Evolutionary conservation across 2,888 invertebrate genomes (phyloP), one percentile per base, ranked within the genome.

Genomic region (Hermaeophaga mercurialis): DNA sequence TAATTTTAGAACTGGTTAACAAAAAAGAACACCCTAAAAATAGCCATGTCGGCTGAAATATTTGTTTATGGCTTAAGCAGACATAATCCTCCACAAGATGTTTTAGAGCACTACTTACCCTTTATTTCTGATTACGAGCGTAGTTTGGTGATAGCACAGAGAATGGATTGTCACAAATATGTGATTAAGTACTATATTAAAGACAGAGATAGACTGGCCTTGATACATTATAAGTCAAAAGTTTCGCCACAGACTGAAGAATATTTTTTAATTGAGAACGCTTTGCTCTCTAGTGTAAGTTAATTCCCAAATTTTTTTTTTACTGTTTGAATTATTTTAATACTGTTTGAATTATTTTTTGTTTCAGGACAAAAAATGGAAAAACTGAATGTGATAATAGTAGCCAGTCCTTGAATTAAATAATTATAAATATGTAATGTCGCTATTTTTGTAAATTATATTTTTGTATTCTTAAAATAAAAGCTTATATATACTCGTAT

Each of bases 241-340:
- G 74, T 88, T 1, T 80, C 80, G 46, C 81, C 84, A 0, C 84
- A 86, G 61, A 84, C 86, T 0, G 88, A 90, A 65, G 88, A 89
- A 68, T 86, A 86, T 65, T 85, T 87, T 65, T 82, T 88, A 56
- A 88, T 89, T 31, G 90, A 90, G 66, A 88, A 86, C 68, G 84
- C 85, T 1, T 74, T 91, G 0, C 68, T 66, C 52, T 66, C 68
- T 44, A 54, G 22, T 43, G 58, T 55, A 43, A 47, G 55, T 55
- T 61, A 26, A 44, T 14, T 12, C n/a, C n/a, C n/a, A n/a, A n/a
- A 19, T 33, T 17, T 14, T 33, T 15, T 19, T 31, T 46, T 15
- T 12, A 18, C 5, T 46, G 11, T 22, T n/a, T n/a, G n/a, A n/a
- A 19, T 33, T 17, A 9, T 33, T 15, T 24, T 31, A 17, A 6